Percentiles rank a stretch among this genome's conserved stretches.
Evolutionary conservation across 2,888 invertebrate species (phyloP).

Genomic region (Aspidiotus destructor): DNA sequence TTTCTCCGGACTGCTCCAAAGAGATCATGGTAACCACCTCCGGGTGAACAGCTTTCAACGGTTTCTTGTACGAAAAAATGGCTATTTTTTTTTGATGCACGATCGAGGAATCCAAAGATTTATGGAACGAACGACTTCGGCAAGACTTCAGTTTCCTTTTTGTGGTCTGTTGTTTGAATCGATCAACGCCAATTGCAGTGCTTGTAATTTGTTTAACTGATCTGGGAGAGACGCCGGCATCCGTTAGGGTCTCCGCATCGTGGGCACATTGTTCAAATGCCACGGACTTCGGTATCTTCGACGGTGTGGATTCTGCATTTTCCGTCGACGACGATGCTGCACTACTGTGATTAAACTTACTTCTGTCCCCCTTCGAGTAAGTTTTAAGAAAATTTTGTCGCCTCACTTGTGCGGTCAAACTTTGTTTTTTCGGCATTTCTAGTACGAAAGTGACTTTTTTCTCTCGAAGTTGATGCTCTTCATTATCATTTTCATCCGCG

Average conservation of each 20-base stretch:
- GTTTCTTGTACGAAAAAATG: slow-evolving; percentile 9
- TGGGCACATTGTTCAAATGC: neutral
- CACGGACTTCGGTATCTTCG: neutral
- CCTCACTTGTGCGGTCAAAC: slow-evolving; percentile 10
- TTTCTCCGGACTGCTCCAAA: slow-evolving; percentile 45
- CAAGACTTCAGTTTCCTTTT: slow-evolving; percentile 34
- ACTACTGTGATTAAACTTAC: too few relatives aligned
- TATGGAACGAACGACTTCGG: slow-evolving; percentile 34
- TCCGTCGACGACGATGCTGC: too few relatives aligned
- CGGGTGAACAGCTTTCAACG: slow-evolving; percentile 21
- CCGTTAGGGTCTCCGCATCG: neutral
- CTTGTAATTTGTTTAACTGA: neutral
- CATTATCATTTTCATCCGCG: neutral
- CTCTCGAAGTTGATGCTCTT: neutral
- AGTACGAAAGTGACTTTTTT: slow-evolving; percentile 19
- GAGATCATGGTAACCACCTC: slow-evolving; percentile 59
- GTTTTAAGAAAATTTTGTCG: slow-evolving; percentile 23
- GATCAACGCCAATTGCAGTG: neutral
- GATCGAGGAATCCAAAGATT: slow-evolving; percentile 31
- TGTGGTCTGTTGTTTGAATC: neutral
- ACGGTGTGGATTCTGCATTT: neutral
- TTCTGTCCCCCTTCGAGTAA: neutral
- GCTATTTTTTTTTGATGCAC: neutral
- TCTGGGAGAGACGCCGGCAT: neutral
- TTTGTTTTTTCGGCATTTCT: neutral